Base-by-base conservation (phyloP, 2,888 invertebrate species). In the Rugalucina vietnamica region DNA sequence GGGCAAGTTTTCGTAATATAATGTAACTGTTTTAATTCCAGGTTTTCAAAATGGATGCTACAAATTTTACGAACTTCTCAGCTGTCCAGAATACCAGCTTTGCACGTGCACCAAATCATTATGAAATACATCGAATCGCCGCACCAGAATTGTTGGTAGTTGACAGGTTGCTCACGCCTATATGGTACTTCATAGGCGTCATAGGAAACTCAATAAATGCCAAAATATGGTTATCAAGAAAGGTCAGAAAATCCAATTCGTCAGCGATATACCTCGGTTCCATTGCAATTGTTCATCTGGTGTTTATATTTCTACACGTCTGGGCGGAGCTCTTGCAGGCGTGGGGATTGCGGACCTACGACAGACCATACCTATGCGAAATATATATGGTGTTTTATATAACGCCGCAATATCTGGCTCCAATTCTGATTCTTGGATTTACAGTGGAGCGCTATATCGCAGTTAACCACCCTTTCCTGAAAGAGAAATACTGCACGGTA, bases 381-480 rank as follows among this genome's bases (percentile, higher is more conserved):
- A 76, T 91, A 4, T 94, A 93, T 79, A 92, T 92, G 88, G 85
- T 93, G 18, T 32, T 93, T 10, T 91, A 90, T 73, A 86, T 91
- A 57, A 88, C 89, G 0, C 92, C 92, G 0, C 94, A 94, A 84
- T 95, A 94, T 82, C 85, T 93, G 21, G 93, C 94, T 0, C 94
- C 95, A 0, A 79, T 95, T 14, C 89, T 95, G 0, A 94, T 95
- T 12, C 86, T 95, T 14, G 93, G 93, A 0, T 95, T 94, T 76
- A 94, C 95, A 0, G 92, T 94, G 36, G 95, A 95, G 76, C 82
- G 95, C 1, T 95, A 93, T 85, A 93, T 95, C 49, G 94, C 94
- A 12, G 89, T 93, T 14, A 93, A 93, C 81, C 92, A 91, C 57
- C 93, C 93, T 0, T 95, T 94, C 83, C 65, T 89, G 71, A 93